Base-by-base conservation (phyloP, 2,113 vertebrate species). In the Clarias gariepinus region DNA sequence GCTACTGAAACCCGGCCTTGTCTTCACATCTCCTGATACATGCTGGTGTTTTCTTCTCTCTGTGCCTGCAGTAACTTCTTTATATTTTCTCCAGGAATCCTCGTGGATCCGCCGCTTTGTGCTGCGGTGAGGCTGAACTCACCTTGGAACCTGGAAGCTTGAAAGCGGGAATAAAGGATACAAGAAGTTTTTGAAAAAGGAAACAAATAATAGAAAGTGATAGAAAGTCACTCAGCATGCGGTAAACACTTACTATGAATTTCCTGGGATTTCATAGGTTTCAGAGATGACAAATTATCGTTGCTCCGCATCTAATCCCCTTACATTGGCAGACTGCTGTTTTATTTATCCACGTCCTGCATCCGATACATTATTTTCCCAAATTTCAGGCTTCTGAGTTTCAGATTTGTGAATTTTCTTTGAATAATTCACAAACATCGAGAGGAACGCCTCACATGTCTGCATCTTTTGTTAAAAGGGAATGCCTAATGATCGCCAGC, bases 401-500 rank as follows among this genome's bases (percentile, higher is more conserved):
- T 92, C 77, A 91, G 82, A 90, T 90, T 93, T 92, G 61, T 23
- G 82, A 83, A 73, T 77, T 82, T 83, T 87, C 64, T 92, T 93
- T 95, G 92, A 96, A 95, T 95, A 94, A 95, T 95, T 95, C 94
- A 95, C 91, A 87, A 83, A 87, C 28, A 89, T 93, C 91, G 91
- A 88, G 93, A 92, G 93, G 92, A 95, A 92, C 94, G 90, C 92
- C 93, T 95, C 92, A 81, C 78, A 61, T 61, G 30, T 41, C 78
- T 94, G 86, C 93, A 89, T 83, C 90, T 92, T 94, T 94, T 94
- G 47, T 69, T 76, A 13, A 95, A 95, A 95, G 94, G 94, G 94
- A 95, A 95, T 95, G 91, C 89, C 88, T 95, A 95, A 96, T 95
- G 94, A 95, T 94, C 90, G 94, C 95, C 94, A 91, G 94, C 90